These are phyloP conservation scores for Scolopax bukidnonensis DNA, from an alignment of 2,797 vertebrate genomes.

Conservation along the genomic window DNA sequence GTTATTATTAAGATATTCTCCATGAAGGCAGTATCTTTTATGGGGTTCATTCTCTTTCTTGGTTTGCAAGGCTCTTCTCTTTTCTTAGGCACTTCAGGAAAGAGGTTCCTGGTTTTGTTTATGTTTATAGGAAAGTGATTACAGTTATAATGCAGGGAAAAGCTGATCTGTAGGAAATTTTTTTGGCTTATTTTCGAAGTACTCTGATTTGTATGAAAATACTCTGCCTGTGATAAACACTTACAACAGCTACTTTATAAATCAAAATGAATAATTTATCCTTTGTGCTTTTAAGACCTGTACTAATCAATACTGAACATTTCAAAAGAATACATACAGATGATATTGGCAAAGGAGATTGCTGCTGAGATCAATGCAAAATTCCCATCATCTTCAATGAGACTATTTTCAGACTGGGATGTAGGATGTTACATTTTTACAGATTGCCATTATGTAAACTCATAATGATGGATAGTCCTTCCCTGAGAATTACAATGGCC, in stretches of 20 bases:
- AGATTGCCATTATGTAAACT: not conserved
- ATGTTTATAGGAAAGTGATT: not conserved
- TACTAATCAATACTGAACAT: slow-evolving; percentile 35
- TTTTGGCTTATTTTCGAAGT: slow-evolving; percentile 1
- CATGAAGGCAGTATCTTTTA: not conserved
- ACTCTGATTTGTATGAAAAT: slow-evolving; percentile 5
- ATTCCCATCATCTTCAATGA: not conserved
- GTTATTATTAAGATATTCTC: not conserved
- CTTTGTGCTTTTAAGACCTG: slow-evolving; percentile 27
- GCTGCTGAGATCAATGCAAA: slow-evolving; percentile 17
- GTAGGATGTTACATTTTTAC: not conserved
- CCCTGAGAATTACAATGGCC: not conserved
- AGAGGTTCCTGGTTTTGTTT: not conserved
- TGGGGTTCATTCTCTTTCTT: not conserved
- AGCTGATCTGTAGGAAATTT: not conserved
- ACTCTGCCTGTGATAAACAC: not conserved
- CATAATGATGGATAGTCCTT: not conserved
- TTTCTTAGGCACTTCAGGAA: not conserved
- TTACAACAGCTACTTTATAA: not conserved
- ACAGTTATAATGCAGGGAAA: not conserved
- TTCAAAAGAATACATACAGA: slow-evolving; percentile 33
- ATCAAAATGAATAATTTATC: slow-evolving; percentile 48
- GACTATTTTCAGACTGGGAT: not conserved
- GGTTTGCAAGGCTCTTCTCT: not conserved
- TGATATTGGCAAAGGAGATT: slow-evolving; percentile 1